Conservation (phyloP, 2,113 vertebrate species). For the Tonatia bakeri region DNA sequence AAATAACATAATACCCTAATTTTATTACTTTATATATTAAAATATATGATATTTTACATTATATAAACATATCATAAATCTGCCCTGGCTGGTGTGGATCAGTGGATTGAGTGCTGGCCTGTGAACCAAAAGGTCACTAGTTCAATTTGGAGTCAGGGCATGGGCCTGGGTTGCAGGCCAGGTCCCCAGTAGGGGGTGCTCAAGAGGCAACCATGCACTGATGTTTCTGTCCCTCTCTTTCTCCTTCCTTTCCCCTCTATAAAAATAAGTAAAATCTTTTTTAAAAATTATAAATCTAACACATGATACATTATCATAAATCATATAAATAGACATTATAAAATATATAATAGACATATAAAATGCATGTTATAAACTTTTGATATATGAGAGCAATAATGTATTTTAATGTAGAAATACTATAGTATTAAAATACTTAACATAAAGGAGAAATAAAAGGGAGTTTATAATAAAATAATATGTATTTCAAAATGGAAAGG, state of each 20-base stretch:
- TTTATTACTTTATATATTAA: constrained; percentile 36
- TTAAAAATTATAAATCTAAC: not conserved
- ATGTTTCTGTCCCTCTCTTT: too few relatives aligned
- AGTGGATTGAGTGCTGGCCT: too few relatives aligned
- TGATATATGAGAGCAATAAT: not conserved
- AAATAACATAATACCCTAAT: constrained; percentile 34
- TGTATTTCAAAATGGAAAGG: constrained; percentile 52
- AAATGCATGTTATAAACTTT: not conserved
- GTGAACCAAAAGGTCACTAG: too few relatives aligned
- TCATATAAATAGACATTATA: not conserved
- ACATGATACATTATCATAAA: not conserved
- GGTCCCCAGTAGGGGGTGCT: too few relatives aligned
- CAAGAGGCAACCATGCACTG: too few relatives aligned
- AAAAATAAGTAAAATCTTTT: too few relatives aligned
- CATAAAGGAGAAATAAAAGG: constrained; percentile 33
- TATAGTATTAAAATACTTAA: not conserved
- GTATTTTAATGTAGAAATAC: not conserved
- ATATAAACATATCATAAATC: not conserved
- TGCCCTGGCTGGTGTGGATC: too few relatives aligned
- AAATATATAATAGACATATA: not conserved
- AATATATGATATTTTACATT: not conserved
- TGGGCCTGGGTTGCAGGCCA: too few relatives aligned
- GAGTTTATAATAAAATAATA: constrained; percentile 32
- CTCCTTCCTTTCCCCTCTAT: too few relatives aligned
- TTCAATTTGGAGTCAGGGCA: too few relatives aligned